These are phyloP conservation scores for Gymnocypris eckloni DNA, from an alignment of 2,797 vertebrate genomes.

Conservation along the genomic window DNA sequence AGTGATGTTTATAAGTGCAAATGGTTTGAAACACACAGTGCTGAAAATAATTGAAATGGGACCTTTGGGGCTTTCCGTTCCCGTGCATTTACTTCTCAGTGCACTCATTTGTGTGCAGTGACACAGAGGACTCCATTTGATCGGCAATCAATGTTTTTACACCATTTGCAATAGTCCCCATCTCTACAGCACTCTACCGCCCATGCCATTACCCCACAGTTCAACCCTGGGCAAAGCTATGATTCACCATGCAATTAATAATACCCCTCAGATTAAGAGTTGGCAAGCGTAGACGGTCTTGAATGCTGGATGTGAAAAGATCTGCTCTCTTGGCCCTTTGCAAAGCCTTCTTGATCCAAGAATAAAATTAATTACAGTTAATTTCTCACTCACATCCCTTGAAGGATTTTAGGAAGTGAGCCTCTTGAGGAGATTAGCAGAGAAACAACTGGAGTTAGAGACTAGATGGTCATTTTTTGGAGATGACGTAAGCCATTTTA, in stretches of 20 bases:
- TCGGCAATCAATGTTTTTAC: slow-evolving; percentile 49
- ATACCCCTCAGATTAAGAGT: slow-evolving; percentile 49
- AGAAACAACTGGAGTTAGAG: slow-evolving; percentile 15
- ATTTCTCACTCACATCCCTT: slow-evolving; percentile 36
- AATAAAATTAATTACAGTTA: slow-evolving; percentile 49
- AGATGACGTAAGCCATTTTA: slow-evolving; percentile 4
- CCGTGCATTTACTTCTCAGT: slow-evolving; percentile 24
- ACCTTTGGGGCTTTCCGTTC: slow-evolving; percentile 19
- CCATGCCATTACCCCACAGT: slow-evolving; percentile 12
- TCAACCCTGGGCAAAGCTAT: slow-evolving; percentile 35
- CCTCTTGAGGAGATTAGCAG: slow-evolving; percentile 4
- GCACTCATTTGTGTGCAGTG: slow-evolving; percentile 18
- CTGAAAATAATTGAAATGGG: slow-evolving; percentile 25
- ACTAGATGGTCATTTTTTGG: not conserved
- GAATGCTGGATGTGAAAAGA: slow-evolving; percentile 23
- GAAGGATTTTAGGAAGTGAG: slow-evolving; percentile 24
- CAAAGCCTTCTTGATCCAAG: slow-evolving; percentile 37
- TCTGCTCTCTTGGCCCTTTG: slow-evolving; percentile 23
- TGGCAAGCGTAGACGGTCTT: slow-evolving; percentile 31
- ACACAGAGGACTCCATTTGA: slow-evolving; percentile 3
- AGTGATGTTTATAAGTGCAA: not conserved
- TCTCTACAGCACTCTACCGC: slow-evolving; percentile 12
- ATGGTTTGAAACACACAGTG: not conserved
- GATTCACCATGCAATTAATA: slow-evolving; percentile 51
- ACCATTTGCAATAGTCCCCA: slow-evolving; percentile 17